Evolutionary conservation across 2,113 vertebrate species (phyloP), one percentile per base, ranked within the genome.

Genomic region (Electrona antarctica): DNA sequence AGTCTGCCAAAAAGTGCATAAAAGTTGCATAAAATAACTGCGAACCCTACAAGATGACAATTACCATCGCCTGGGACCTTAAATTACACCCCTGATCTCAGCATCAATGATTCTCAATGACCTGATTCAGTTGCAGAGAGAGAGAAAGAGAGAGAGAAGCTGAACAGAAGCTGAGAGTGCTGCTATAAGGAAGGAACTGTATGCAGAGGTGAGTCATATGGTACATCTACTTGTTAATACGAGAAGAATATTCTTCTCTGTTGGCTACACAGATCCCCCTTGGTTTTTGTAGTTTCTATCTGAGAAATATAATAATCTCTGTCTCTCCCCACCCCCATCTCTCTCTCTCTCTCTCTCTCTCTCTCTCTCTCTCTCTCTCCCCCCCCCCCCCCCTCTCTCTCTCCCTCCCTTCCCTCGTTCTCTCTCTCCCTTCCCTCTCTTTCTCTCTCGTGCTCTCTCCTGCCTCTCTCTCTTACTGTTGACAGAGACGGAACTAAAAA

Each of bases 401-500:
- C 67, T 77, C 67, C 21, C 65, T 65, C 57, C 67, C 65, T 71
- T 69, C 60, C 67, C 21, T 21, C 21, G 21, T 21, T 64, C 49
- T 66, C 58, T 67, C 60, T 51, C 52, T 60, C 71, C 79, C 74
- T 77, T 67, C 33, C 33, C 69, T 67, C 60, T 29, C 54, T 66
- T 51, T 45, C 73, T 74, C 47, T 50, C 21, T 56, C 54, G 29
- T 28, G 33, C 13, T 33, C 52, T 67, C 45, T 10, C 60, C 56
- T 46, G 8, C 59, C 8, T 63, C 64, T 61, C 60, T 70, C 57
- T 65, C 74, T 79, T 87, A 78, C 76, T 85, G 89, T 91, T 91
- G 89, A 92, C 86, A 81, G 85, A 84, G 80, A 83, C 67, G 74
- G 66, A 82, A 88, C 80, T 84, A 84, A 83, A 89, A 88, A 90